Evolutionary conservation across 2,888 invertebrate species (phyloP), one percentile per base, ranked within the genome.

Genomic region (Cephus pygmeus): DNA sequence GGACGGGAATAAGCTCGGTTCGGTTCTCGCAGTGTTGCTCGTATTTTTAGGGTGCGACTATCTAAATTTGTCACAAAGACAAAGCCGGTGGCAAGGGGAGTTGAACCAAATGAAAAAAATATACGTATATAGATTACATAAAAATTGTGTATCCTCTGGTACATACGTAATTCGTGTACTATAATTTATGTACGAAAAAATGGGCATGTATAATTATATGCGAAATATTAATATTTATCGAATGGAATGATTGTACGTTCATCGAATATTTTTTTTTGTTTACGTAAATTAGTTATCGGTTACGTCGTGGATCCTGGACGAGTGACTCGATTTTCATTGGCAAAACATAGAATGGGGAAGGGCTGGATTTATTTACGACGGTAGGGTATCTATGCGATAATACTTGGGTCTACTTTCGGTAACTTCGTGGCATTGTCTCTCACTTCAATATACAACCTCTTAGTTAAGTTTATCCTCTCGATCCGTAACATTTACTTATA

Each of bases 21-120:
- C 82, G 82, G 80, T 86, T 85, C 86, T 87, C 86, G 87, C 85
- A 83, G 84, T 83, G 83, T 81, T 79, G 84, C 81, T 76, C 73
- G 75, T 89, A 89, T 88, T 88, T 88, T 88, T 89, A 87, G 87
- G 75, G 78, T 79, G 80, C 81, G 80, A 81, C 77, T 81, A 77
- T 85, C 86, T 88, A 88, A 88, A 85, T 87, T 81, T 83, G 86
- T 86, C 85, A 87, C 87, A 88, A 87, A 87, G 87, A 87, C 87
- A 86, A 87, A 88, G 87, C 81, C 81, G 80, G 34, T 73, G 73
- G 73, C 35, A 69, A 30, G 69, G 11, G 2, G 69, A 40, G 36
- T 36, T 12, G 4, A 4, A 4, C 4, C 4, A 4, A 12, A 4
- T 36, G 36, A 12, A 36, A 36, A 36, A 36, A 36, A 35, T 35